Conservation (phyloP, 2,113 vertebrate species). For the Reinhardtius hippoglossoides region DNA sequence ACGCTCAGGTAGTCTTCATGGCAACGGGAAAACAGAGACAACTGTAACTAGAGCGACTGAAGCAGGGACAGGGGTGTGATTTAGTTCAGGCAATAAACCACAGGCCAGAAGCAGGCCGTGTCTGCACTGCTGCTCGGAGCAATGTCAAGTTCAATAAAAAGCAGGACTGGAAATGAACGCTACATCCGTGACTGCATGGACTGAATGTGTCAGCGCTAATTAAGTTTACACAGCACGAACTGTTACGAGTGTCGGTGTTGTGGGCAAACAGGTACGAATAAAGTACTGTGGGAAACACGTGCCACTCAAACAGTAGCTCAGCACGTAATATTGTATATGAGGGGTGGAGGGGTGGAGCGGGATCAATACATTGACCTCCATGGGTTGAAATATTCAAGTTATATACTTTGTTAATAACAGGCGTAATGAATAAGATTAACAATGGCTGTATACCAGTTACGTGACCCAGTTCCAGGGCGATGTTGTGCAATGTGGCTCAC, state of each 20-base stretch:
- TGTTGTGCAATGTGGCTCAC: no score
- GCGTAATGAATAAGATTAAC: no score
- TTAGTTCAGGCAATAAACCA: slow-evolving; percentile 49
- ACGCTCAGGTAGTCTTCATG: neutral
- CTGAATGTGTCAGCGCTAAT: slow-evolving; percentile 73
- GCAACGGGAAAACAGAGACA: neutral
- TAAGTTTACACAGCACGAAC: slow-evolving; percentile 61
- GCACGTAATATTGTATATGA: neutral
- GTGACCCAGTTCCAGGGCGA: no score
- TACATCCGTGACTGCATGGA: slow-evolving; percentile 59
- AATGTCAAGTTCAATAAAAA: slow-evolving; percentile 73
- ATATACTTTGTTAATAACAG: no score
- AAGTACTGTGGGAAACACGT: slow-evolving; percentile 9
- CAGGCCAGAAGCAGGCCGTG: slow-evolving; percentile 25
- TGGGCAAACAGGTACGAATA: slow-evolving; percentile 48
- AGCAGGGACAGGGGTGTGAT: slow-evolving; percentile 37
- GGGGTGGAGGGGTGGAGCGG: neutral
- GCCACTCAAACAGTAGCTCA: neutral
- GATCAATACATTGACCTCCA: neutral
- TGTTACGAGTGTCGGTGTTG: slow-evolving; percentile 49
- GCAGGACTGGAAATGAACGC: slow-evolving; percentile 61
- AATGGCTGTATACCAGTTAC: no score
- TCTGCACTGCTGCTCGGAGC: slow-evolving; percentile 61
- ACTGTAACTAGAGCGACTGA: neutral
- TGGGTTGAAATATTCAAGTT: neutral